Base-by-base conservation (phyloP, 2,797 vertebrate species). In the Enteromius afrohamiltoni region DNA sequence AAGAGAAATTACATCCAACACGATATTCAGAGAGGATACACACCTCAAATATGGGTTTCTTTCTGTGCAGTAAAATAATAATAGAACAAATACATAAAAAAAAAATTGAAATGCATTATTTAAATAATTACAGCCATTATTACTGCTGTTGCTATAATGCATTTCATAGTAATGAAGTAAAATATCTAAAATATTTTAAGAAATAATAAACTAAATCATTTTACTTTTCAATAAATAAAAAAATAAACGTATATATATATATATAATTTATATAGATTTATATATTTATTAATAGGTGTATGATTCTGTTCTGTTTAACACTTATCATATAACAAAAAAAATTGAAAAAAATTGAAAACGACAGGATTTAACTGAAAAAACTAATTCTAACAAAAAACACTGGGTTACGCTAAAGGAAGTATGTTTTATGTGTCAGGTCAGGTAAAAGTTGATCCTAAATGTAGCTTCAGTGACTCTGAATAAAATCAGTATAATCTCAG, bases 401-500 rank as follows among this genome's bases (percentile, higher is more conserved):
- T 3, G 60, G 26, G 13, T 62, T 64, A 64, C 26, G 7, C 34
- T 58, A 6, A 19, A 5, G 3, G n/a, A 55, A 29, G n/a, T 55
- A 2, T 34, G 31, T 31, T 58, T 58, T 58, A 21, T 6, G 0
- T 34, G 9, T 53, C 37, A 13, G 29, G 7, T 23, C 31, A 40
- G n/a, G 6, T 1, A 80, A 26, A 68, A 37, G 37, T 10, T 11
- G 77, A 49, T 29, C 31, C 11, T 34, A 19, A 79, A 29, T 55
- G 73, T 68, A 26, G 16, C 0, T 62, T 49, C 21, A 67, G 29
- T 19, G 16, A 47, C 42, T 79, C 73, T 69, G 73, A 70, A 74
- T 68, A 47, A 70, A 80, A 64, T 71, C 68, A 75, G 45, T 17
- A 34, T 76, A 21, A 53, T 26, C 73, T 77, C 65, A 13, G 62